Base-by-base conservation (phyloP, 2,888 invertebrate genomes). In the Drosophila mimica region DNA sequence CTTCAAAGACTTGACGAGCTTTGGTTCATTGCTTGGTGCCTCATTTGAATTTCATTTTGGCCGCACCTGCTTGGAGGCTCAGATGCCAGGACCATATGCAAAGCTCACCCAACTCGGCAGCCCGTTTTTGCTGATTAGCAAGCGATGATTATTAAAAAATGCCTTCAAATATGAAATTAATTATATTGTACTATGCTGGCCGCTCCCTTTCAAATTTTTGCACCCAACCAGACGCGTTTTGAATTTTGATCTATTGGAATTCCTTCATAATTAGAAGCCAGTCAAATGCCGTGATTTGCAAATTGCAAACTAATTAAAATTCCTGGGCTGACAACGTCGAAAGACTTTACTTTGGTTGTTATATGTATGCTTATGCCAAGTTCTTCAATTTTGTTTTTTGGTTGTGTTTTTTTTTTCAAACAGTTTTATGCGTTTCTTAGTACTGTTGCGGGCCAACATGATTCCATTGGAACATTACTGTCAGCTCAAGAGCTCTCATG, bases 231-330 rank as follows among this genome's bases (percentile, higher is more conserved):
- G 59, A 75, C 75, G 60, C 60, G 79, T 46, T 77, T 49, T 63
- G 73, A 68, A 71, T 77, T 81, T 77, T 77, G 76, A 88, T 81
- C 81, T 70, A 74, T 53, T 77, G 81, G 77, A 88, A 86, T 86
- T 83, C 63, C 34, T 38, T 82, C 76, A 82, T 86, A 86, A 86
- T 86, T 86, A 86, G 63, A 86, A 74, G 73, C 68, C 77, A 77
- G 81, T 85, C 83, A 81, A 88, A 79, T 74, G 76, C 76, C 86
- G 70, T 82, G 86, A 88, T 77, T 81, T 81, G 85, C 88, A 76
- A 77, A 70, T 81, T 75, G 70, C 76, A 70, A 88, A 83, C 79
- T 83, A 88, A 86, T 86, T 86, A 81, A 76, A 86, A 86, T 83
- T 83, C 86, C 74, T 56, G 9, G 13, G 9, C 48, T 34, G 34